Evolutionary conservation across 2,797 vertebrate species (phyloP).

Genomic region (Cirrhinus mrigala): DNA sequence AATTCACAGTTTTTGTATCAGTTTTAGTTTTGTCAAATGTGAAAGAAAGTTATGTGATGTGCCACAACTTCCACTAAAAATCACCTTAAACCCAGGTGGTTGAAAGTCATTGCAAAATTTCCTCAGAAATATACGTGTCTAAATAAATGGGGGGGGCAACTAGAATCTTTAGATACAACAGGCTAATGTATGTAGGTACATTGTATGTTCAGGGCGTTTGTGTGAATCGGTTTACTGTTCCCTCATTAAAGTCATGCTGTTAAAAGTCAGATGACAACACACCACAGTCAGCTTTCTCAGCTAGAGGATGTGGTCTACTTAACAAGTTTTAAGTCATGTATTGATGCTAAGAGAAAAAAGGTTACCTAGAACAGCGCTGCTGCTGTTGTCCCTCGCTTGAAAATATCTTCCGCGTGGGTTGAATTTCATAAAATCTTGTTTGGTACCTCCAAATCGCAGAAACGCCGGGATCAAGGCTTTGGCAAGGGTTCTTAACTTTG

Average conservation of each 20-base stretch:
- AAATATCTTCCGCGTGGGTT: constrained; percentile 74
- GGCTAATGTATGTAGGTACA: background rate
- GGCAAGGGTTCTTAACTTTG: constrained; percentile 83
- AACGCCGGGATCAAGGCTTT: constrained; percentile 85
- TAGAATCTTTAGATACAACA: background rate
- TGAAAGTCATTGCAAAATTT: background rate
- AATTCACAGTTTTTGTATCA: background rate
- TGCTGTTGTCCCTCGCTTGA: constrained; percentile 64
- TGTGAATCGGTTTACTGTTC: constrained; percentile 47
- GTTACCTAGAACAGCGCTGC: constrained; percentile 60
- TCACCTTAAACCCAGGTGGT: background rate
- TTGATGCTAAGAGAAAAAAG: background rate
- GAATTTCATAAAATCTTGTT: constrained; percentile 92
- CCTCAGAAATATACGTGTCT: background rate
- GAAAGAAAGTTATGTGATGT: background rate
- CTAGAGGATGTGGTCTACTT: background rate
- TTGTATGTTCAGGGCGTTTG: background rate
- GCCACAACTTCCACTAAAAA: background rate
- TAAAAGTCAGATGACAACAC: constrained; percentile 44
- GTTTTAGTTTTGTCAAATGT: background rate
- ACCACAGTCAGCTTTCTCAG: background rate
- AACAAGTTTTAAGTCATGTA: background rate
- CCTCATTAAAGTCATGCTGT: constrained; percentile 46
- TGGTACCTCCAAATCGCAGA: constrained; percentile 91
- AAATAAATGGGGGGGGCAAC: background rate